Evolutionary conservation across 2,888 invertebrate genomes (phyloP), one percentile per base, ranked within the genome.

Genomic region (Aelia acuminata): DNA sequence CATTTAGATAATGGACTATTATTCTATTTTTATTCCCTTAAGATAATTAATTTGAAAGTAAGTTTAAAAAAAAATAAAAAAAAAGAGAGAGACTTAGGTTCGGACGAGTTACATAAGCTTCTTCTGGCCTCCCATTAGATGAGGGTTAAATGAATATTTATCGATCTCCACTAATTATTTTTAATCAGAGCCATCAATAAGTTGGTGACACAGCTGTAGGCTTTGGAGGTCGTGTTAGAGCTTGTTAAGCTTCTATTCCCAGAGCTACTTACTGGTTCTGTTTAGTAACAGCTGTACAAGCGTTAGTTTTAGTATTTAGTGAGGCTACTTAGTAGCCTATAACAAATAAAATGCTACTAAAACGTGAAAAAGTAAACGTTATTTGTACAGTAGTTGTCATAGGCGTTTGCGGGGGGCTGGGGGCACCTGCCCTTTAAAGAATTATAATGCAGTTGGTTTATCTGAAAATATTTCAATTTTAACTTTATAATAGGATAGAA

Each of bases 111-210:
- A 70, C 63, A 35, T 70, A 70, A 70, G 63, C 63, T 70, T 15
- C 31, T n/a, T 15, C 31, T n/a, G 22, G 8, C 13, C 13, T 26
- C 18, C 63, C 63, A 70, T 70, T 70, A 70, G 63, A 18, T 5
- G 3, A 18, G 1, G 18, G 18, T 2, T 70, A 70, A 70, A 70
- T 70, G 63, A 70, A 70, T 70, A 70, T 70, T 70, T 70, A 70
- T 70, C 31, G 63, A 70, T 70, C 18, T 31, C 15, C 31, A 35
- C 63, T 70, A 70, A 63, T 70, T 70, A 70, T 70, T 31, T 70
- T 70, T 70, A 70, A 70, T 70, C 63, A 70, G 63, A 70, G 63
- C 31, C 63, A 70, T 70, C 63, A 70, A 70, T 70, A 70, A 70
- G 63, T 31, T 4, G 0, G 26, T n/a, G 57, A 15, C 15, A 15